phyloP scores from a whole-genome alignment of 1,140 invertebrate genomes.

The Drosophila bocqueti region DNA sequence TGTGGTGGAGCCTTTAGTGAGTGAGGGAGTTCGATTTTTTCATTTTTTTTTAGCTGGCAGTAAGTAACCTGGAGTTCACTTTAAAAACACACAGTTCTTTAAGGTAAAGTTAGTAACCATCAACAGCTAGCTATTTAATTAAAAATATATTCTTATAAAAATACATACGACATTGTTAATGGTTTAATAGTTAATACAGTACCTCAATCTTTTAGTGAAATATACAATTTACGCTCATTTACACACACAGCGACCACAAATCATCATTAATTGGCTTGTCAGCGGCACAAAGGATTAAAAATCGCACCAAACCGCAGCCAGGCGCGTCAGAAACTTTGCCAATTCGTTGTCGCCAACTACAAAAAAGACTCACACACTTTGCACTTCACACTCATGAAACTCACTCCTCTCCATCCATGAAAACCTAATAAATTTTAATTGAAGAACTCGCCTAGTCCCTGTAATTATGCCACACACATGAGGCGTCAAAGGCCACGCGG shows the following conservation, averaged over 20 bases:
- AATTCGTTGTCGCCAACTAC: constrained; percentile 38
- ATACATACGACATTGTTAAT: not conserved
- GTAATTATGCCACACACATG: constrained; percentile 73
- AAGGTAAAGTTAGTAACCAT: not conserved
- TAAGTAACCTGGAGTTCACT: not conserved
- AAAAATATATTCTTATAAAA: not conserved
- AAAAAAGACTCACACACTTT: constrained; percentile 29
- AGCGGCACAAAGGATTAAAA: constrained; percentile 59
- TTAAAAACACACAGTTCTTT: not conserved
- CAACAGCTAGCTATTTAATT: not conserved
- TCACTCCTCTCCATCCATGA: not conserved
- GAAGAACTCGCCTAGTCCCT: constrained; percentile 44
- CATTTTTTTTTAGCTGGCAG: constrained; percentile 5
- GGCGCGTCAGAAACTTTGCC: constrained; percentile 14
- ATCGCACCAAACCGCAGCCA: constrained; percentile 39
- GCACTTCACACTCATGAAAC: not conserved
- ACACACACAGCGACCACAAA: constrained; percentile 53
- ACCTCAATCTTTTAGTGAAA: not conserved
- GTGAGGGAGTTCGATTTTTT: not conserved
- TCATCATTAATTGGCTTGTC: constrained; percentile 60
- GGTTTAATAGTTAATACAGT: not conserved
- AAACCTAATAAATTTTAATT: constrained; percentile 68
- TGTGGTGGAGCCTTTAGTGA: constrained; percentile 13
- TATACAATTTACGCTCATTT: constrained; percentile 7
- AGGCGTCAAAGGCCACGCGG: constrained; percentile 51